Base-by-base conservation (phyloP, 2,888 invertebrate species). In the Scrobipalpa costella region DNA sequence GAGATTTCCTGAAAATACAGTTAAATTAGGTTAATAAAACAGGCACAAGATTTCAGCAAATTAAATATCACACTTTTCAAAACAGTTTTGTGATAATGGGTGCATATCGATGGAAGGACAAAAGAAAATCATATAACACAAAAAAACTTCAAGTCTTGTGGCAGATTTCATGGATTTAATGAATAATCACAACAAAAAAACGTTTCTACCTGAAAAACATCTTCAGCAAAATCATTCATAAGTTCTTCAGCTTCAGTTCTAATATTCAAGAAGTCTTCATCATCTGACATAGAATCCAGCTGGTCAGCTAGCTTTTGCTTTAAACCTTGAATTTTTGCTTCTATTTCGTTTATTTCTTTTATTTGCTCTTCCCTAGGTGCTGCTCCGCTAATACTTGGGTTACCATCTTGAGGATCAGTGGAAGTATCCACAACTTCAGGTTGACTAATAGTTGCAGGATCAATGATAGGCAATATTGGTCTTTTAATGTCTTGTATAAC, bases 201-300 rank as follows among this genome's bases (percentile, higher is more conserved):
- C n/a, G n/a, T n/a, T n/a, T n/a, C 57, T 73, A 90, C 91, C 84
- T 87, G 88, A 76, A 84, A 84, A 1, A 88, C 88, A 80, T 92
- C 92, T 70, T 92, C 92, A 64, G 86, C 88, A 72, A 92, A 90
- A 74, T 91, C 90, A 79, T 88, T 90, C 85, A 92, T 90, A 21
- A 92, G 74, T 64, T 92, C 92, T 64, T 93, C 93, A 17, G 93
- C 94, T 73, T 94, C 94, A 52, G 93, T 93, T 69, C 93, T 92
- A 36, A 95, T 92, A 80, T 93, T 94, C 40, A 94, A 84, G 76
- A 93, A 93, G 78, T 95, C 94, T 69, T 94, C 94, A 78, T 93
- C 94, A 67, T 94, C 93, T 6, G 93, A 93, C 82, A 93, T 93
- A 66, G 92, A 92, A 68, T 93, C 92, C 50, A 93, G 78, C 64